Conservation (phyloP, 2,888 invertebrate genomes). For the Pemphredon lugubris region DNA sequence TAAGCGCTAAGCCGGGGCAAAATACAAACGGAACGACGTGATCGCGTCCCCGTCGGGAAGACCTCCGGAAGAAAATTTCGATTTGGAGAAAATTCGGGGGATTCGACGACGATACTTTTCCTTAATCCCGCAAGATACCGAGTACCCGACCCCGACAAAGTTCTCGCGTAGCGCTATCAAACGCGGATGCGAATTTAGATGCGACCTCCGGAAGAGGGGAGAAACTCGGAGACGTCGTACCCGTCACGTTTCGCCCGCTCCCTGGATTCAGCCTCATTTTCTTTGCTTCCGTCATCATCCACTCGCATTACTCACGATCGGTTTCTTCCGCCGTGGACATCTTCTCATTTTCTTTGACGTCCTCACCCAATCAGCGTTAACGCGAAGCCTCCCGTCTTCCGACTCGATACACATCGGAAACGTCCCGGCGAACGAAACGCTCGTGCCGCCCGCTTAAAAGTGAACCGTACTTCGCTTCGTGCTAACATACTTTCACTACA, state of each 20-base stretch:
- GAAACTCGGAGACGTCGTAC: slow-evolving; percentile 17
- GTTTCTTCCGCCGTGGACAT: neutral
- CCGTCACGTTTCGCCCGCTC: slow-evolving; percentile 30
- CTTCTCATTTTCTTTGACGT: neutral
- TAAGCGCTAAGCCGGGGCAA: no score
- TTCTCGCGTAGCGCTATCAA: slow-evolving; percentile 28
- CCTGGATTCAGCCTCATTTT: slow-evolving; percentile 28
- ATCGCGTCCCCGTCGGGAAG: neutral
- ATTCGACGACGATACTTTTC: slow-evolving; percentile 6
- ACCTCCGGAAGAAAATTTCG: neutral
- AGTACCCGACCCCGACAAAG: slow-evolving; percentile 22
- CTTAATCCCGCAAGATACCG: slow-evolving; percentile 39
- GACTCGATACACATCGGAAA: no score
- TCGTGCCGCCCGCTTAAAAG: neutral
- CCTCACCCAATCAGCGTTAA: slow-evolving; percentile 23
- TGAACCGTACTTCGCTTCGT: no score
- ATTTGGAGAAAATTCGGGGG: slow-evolving; percentile 29
- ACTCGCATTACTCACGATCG: slow-evolving; percentile 6
- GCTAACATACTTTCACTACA: no score
- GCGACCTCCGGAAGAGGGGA: slow-evolving; percentile 23
- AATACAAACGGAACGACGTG: no score
- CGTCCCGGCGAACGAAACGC: no score
- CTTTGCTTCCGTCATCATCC: slow-evolving; percentile 27
- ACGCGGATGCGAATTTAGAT: slow-evolving; percentile 45
- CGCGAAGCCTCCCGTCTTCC: neutral